phyloP scores from a whole-genome alignment of 1,140 invertebrate genomes.

The Ridgeia piscesae region DNA sequence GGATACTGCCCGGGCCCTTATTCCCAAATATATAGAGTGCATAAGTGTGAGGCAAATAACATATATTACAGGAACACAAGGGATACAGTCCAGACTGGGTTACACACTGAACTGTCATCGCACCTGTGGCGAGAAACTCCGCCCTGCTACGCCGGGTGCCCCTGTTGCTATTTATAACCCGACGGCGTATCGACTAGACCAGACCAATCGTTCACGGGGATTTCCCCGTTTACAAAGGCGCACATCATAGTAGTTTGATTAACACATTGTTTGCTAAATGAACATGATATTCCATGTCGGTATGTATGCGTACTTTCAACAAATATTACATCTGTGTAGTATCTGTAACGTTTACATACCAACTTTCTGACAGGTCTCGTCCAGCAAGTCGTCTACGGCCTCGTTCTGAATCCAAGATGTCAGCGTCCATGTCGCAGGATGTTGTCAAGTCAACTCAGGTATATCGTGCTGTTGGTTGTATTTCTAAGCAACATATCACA shows the following conservation, averaged over 20 bases:
- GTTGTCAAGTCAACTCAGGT: not conserved
- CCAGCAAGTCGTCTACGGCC: not conserved
- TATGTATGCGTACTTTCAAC: not conserved
- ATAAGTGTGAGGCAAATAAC: not conserved
- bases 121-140: not conserved
- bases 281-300: not conserved
- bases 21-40: no score
- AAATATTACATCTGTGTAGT: not conserved
- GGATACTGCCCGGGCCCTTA: no score
- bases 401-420: not conserved
- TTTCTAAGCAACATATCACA: not conserved
- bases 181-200: not conserved
- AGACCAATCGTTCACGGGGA: not conserved
- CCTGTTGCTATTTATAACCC: not conserved
- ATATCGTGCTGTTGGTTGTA: not conserved
- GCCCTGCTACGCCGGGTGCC: no score
- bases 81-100: no score
- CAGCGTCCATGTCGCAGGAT: not conserved
- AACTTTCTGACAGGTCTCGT: not conserved
- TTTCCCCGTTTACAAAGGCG: not conserved
- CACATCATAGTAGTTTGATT: not conserved
- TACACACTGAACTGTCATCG: not conserved
- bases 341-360: not conserved
- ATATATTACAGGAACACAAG: not conserved
- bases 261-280: not conserved